A percentile compares a stretch with the other conserved stretches of the same genome.
Evolutionary conservation across 92 coral and sea anemone genomes (phyloP).

Genomic region (Siderastrea radians): DNA sequence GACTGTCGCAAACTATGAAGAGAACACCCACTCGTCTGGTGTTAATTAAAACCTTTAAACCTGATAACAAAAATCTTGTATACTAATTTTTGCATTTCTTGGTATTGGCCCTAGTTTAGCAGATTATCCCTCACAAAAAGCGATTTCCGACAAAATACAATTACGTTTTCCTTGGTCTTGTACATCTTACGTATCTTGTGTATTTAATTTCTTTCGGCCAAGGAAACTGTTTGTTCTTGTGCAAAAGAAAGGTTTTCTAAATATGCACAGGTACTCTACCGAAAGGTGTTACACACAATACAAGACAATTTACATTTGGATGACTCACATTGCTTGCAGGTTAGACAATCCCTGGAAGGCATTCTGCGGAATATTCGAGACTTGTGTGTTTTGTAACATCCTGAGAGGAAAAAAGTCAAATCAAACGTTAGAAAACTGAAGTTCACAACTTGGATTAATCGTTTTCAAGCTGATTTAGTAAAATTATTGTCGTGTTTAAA

Average conservation of each 20-base stretch:
- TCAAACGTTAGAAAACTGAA: background rate
- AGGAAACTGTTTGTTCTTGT: slow-evolving; percentile 29
- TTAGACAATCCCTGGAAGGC: slow-evolving; percentile 69
- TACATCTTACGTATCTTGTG: background rate
- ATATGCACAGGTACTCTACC: background rate
- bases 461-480: background rate
- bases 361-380: slow-evolving; percentile 55
- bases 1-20: no score
- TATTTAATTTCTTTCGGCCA: background rate
- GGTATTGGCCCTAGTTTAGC: slow-evolving; percentile 11
- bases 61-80: background rate
- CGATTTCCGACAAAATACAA: slow-evolving; percentile 39
- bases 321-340: slow-evolving; percentile 62
- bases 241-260: slow-evolving; percentile 12
- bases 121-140: slow-evolving; percentile 16
- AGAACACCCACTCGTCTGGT: background rate
- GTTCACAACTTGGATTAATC: no score
- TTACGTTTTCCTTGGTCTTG: slow-evolving; percentile 20
- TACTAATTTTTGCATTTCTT: background rate
- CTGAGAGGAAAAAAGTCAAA: slow-evolving; percentile 9
- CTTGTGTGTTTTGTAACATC: slow-evolving; percentile 19
- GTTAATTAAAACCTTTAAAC: background rate
- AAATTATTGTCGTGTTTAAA: background rate
- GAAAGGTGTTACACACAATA: slow-evolving; percentile 11
- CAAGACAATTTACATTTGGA: slow-evolving; percentile 21